Conservation (phyloP, 2,113 vertebrate species). For the Hymenochirus boettgeri region DNA sequence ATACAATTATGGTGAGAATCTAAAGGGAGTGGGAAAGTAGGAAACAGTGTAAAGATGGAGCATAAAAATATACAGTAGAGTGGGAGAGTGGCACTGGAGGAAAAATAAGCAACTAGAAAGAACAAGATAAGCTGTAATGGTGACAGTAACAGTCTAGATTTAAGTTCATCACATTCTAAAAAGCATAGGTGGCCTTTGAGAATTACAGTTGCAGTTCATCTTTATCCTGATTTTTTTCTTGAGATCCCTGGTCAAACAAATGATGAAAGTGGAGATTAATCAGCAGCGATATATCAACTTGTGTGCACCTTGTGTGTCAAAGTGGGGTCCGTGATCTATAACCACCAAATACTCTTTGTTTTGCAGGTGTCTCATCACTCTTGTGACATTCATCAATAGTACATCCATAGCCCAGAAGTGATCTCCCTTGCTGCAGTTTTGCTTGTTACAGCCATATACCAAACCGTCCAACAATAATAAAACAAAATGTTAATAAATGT, state of each 20-base stretch:
- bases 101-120: background rate
- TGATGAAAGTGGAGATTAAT: background rate
- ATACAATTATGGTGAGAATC: conserved; percentile 73
- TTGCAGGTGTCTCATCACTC: conserved; percentile 56
- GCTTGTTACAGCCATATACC: no score
- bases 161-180: no score
- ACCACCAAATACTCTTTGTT: background rate
- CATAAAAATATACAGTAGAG: no score
- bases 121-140: background rate
- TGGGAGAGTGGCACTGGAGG: background rate
- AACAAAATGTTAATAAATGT: no score
- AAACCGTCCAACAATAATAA: no score
- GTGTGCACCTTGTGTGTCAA: background rate
- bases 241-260: background rate
- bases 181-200: background rate
- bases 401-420: background rate
- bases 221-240: no score
- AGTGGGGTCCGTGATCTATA: background rate
- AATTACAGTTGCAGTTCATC: background rate
- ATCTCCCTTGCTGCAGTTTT: background rate
- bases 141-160: background rate
- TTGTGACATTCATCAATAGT: conserved; percentile 46
- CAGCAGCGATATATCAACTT: background rate
- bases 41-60: background rate
- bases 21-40: no score